Percentiles rank a stretch among this genome's conserved stretches.
Evolutionary conservation across 2,888 invertebrate species (phyloP).

Genomic region (Deladenus siricidicola): DNA sequence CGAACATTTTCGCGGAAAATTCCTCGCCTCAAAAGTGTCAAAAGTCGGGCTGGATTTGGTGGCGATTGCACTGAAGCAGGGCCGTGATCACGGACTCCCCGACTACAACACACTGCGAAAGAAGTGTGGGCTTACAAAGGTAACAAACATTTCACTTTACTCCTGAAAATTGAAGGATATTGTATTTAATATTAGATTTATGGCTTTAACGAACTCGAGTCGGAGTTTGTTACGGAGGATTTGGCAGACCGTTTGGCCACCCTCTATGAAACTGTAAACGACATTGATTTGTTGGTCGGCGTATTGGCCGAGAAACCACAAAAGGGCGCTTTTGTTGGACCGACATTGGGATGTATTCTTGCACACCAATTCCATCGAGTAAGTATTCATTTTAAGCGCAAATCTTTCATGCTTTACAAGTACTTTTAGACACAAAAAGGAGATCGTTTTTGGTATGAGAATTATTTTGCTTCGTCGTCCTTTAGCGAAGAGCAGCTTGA

Average conservation of each 20-base stretch:
- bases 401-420: neutral
- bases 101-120: constrained; percentile 43
- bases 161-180: too few relatives aligned
- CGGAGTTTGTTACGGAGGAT: constrained; percentile 13
- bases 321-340: constrained; percentile 51
- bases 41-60: constrained; percentile 48
- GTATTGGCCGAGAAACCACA: constrained; percentile 51
- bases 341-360: constrained; percentile 50
- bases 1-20: constrained; percentile 26
- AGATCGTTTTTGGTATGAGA: constrained; percentile 55
- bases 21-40: constrained; percentile 19
- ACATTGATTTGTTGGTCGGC: constrained; percentile 51
- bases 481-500: constrained; percentile 46
- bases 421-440: constrained; percentile 36
- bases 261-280: constrained; percentile 42
- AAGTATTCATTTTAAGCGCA: neutral
- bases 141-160: constrained; percentile 1
- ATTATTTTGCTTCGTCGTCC: constrained; percentile 48
- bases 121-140: constrained; percentile 48
- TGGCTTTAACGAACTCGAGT: constrained; percentile 26
- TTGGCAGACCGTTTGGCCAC: constrained; percentile 21
- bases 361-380: constrained; percentile 52
- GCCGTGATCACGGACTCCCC: constrained; percentile 52
- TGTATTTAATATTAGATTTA: neutral
- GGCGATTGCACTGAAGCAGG: constrained; percentile 48